phyloP scores from a whole-genome alignment of 2,113 vertebrate genomes.

The Martes martes region DNA sequence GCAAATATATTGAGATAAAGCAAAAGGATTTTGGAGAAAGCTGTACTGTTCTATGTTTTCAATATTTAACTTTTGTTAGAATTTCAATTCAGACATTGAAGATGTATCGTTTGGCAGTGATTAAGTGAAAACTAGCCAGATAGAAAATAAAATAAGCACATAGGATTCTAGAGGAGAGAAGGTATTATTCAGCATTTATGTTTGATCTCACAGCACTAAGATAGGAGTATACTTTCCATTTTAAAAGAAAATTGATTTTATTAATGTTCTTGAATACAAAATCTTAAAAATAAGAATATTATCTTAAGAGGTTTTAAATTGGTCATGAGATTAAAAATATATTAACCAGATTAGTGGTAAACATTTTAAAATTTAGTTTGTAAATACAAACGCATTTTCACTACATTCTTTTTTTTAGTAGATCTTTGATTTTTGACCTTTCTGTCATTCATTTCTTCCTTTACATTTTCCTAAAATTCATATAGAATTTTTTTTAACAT shows the following conservation, averaged over 20 bases:
- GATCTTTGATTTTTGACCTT: conserved; percentile 22
- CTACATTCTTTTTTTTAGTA: not conserved
- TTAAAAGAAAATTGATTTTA: conserved; percentile 15
- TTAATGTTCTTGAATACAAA: not conserved
- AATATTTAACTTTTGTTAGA: conserved; percentile 34
- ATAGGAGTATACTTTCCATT: not conserved
- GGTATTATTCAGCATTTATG: not conserved
- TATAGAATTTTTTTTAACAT: not conserved
- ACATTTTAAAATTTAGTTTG: not conserved
- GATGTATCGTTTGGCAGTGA: not conserved
- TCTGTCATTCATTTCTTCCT: not conserved
- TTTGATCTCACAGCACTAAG: not conserved
- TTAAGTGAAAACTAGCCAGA: not conserved
- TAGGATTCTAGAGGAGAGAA: not conserved
- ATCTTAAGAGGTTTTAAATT: not conserved
- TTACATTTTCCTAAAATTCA: not conserved
- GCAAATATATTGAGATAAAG: not conserved
- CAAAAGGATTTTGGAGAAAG: not conserved
- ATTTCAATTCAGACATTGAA: not conserved
- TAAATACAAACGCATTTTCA: not conserved
- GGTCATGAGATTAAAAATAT: not conserved
- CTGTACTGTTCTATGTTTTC: not conserved
- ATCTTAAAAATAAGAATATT: not conserved
- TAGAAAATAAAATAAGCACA: not conserved
- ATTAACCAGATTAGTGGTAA: not conserved